Base-by-base conservation (phyloP, 2,797 vertebrate genomes). In the Gephyroberyx darwinii region DNA sequence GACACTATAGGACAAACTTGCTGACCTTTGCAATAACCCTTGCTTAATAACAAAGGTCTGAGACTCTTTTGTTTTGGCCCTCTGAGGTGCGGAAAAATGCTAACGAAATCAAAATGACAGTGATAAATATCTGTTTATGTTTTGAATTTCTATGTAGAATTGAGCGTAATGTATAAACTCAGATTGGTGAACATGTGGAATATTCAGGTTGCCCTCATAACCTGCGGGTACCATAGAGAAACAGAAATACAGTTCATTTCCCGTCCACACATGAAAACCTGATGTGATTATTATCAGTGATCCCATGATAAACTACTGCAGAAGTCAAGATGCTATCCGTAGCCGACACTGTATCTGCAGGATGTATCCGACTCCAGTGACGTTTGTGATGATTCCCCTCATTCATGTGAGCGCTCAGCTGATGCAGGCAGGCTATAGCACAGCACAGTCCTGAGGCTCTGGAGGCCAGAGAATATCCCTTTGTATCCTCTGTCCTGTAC, bases 321-420 rank as follows among this genome's bases (percentile, higher is more conserved):
- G 19, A 37, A 58, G 55, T 13, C 31, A 39, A 33, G 14, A 16
- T 50, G 61, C 31, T 47, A 61, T 31, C 31, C 14, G 8, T 47
- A 52, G 30, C 31, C 26, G 5, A 35, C 20, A 20, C 17, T 69
- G 35, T 69, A 17, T 79, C 60, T 62, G 2, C 30, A 65, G 60
- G 61, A 48, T 64, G 47, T 39, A 48, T 78, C 56, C 50, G 58
- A 72, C 71, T 65, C 48, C 9, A 48, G 16, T 76, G 58, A 70
- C 7, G 26, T 60, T 58, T 62, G 45, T 52, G 16, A 61, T 60
- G 13, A 41, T 73, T 57, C 1, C 71, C 31, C 65, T 84, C 66
- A 20, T 77, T 91, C 90, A 90, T 84, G 79, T 86, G 88, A 88
- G 83, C 22, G 2, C 78, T 90, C 90, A 89, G 88, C 90, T 92